Evolutionary conservation across 2,888 invertebrate species (phyloP), one percentile per base, ranked within the genome.

Genomic region (Lycia hirtaria): DNA sequence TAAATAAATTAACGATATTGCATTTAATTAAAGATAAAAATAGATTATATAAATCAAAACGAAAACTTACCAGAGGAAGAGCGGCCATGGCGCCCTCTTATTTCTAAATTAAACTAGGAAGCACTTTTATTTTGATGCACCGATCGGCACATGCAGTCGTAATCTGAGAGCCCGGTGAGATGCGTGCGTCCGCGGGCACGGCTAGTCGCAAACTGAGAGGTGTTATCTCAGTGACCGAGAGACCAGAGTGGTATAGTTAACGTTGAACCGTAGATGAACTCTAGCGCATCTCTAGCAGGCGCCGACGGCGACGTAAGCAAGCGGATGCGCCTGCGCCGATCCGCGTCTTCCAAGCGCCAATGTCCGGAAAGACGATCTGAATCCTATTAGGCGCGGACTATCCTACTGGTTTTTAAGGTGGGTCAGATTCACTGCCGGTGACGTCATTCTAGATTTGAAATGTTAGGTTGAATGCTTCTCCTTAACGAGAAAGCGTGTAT

Each of bases 91-190:
- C 77, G 80, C 76, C 71, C 73, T 78, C 81, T 56, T 78, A 80
- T 72, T 80, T 85, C 80, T 81, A 87, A 85, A 80, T 86, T 80
- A 81, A 85, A 85, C 80, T 81, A 83, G 76, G 78, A 78, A 76
- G 75, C 83, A 84, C 86, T 74, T 78, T 80, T 81, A 72, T 80
- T 83, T 80, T 76, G 41, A 28, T 75, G 75, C 68, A 72, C 69
- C 66, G 65, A 67, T 71, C 75, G 77, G 38, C 51, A 56, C 51
- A 59, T 56, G 53, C 44, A 17, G 41, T 44, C 20, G 57, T 71
- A 69, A 66, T 67, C 30, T 3, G 7, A 12, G 20, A 30, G 47
- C n/a, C 15, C 60, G 63, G 65, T 57, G 1, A 62, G 68, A 37
- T 64, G 68, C 65, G 73, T 81, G 80, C 76, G 81, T 78, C 65